These are phyloP conservation scores for Smithornis capensis DNA, from an alignment of 2,113 vertebrate species.

Conservation along the genomic window DNA sequence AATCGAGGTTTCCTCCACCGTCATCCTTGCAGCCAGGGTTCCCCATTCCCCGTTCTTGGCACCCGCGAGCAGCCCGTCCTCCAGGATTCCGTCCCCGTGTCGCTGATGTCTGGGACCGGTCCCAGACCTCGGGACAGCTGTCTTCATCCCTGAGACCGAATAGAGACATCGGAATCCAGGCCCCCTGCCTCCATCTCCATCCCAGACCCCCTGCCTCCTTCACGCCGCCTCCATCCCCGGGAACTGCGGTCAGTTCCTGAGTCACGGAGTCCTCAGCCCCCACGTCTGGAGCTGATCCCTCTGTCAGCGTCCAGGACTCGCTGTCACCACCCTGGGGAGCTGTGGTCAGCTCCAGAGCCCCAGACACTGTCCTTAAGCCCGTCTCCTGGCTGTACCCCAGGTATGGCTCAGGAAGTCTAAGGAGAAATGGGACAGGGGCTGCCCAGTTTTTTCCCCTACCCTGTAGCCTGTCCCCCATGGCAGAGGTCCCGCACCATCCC, in stretches of 20 bases:
- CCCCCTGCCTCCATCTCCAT: not conserved
- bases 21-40: not conserved
- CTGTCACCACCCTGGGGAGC: not conserved
- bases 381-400: not conserved
- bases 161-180: not conserved
- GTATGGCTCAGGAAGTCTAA: not conserved
- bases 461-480: fast-evolving
- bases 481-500: not conserved
- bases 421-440: not conserved
- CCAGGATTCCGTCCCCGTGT: not conserved
- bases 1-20: not conserved
- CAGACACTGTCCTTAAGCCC: not conserved
- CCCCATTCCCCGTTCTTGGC: not conserved
- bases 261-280: not conserved
- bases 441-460: not conserved
- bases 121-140: not conserved
- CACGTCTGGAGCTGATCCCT: not conserved
- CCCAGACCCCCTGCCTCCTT: not conserved
- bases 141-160: not conserved
- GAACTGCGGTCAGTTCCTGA: not conserved
- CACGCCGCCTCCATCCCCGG: not conserved
- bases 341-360: not conserved
- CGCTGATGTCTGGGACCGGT: not conserved
- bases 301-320: not conserved
- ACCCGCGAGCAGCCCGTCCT: not conserved